Conservation (phyloP, 1,140 invertebrate species). For the Colletes latitarsis region DNA sequence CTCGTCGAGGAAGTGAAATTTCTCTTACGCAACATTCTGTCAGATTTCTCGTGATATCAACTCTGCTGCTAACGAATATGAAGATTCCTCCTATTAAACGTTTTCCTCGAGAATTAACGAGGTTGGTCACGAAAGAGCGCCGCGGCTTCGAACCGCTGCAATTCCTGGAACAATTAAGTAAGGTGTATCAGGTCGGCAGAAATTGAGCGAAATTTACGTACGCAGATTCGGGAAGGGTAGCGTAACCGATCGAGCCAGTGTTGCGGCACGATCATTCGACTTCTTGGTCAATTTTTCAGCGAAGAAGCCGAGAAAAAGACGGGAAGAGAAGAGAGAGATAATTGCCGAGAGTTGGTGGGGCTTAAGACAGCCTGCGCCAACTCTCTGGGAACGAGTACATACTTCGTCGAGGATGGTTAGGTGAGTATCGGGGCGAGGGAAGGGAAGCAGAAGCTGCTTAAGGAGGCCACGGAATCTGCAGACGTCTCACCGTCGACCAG, state of each 20-base stretch:
- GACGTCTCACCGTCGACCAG: conserved; percentile 69
- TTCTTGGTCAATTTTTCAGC: conserved; percentile 50
- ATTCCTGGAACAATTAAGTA: not conserved
- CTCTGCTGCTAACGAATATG: not conserved
- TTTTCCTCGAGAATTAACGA: not conserved
- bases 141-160: not conserved
- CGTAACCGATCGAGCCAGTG: conserved; percentile 16
- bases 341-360: conserved; percentile 39
- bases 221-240: not conserved
- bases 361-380: conserved; percentile 32
- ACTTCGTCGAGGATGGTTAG: conserved; percentile 46
- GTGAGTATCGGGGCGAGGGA: conserved; percentile 34
- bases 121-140: not conserved
- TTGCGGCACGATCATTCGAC: conserved; percentile 40
- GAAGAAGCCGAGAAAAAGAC: conserved; percentile 1
- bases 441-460: conserved; percentile 64
- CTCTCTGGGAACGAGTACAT: conserved; percentile 59
- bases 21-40: not conserved
- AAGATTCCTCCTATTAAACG: not conserved
- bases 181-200: not conserved
- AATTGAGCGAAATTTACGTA: not conserved
- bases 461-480: conserved; percentile 70
- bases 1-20: conserved; percentile 3
- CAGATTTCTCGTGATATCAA: not conserved
- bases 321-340: conserved; percentile 45